Evolutionary conservation across 2,113 vertebrate genomes (phyloP).

Genomic region (Peromyscus leucopus): DNA sequence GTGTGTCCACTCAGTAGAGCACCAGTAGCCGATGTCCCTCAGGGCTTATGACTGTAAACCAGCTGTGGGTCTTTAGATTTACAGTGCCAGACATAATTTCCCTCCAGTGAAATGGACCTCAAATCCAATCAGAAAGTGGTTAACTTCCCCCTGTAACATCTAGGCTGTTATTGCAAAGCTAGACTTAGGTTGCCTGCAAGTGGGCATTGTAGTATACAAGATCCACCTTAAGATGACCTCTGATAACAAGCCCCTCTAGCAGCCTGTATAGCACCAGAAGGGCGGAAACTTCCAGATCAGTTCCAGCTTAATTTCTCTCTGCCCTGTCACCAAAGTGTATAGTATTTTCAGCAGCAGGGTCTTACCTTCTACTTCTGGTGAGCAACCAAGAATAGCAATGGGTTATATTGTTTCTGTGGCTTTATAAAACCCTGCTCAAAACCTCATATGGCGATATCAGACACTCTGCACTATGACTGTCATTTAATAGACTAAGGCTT

Average conservation of each 20-base stretch:
- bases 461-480: neutral
- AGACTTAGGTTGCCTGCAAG: neutral
- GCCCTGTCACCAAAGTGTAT: neutral
- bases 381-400: neutral
- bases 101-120: neutral
- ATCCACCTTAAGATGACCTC: neutral
- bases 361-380: neutral
- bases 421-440: neutral
- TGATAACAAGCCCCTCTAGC: neutral
- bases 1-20: neutral
- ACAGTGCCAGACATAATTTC: neutral
- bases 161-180: too few relatives aligned
- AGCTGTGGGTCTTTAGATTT: neutral
- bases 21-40: neutral
- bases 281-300: neutral
- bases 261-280: neutral
- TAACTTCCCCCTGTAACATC: neutral
- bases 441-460: neutral
- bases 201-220: too few relatives aligned
- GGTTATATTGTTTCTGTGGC: neutral
- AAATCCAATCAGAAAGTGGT: neutral
- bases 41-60: neutral
- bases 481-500: neutral
- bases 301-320: neutral
- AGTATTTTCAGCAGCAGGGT: neutral